Percentiles rank a stretch among this genome's conserved stretches.
Conservation (phyloP, 2,888 invertebrate species). For the Timema cristinae region DNA sequence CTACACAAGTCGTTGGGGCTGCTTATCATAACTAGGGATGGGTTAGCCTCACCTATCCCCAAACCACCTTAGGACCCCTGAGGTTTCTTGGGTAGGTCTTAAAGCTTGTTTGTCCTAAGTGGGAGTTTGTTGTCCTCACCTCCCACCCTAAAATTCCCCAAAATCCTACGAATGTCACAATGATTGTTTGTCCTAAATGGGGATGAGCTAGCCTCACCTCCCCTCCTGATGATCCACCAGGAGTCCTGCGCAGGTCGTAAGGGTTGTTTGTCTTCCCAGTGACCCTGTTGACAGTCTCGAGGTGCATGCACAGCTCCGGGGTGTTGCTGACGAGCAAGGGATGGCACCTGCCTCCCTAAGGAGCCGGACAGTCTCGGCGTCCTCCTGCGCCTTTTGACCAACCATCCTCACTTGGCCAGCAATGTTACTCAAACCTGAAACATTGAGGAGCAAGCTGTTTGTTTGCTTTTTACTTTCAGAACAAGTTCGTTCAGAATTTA, state of each 20-base stretch:
- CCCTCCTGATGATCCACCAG: constrained; percentile 63
- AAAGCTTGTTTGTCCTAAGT: too few species aligned
- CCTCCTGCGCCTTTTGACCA: constrained; percentile 46
- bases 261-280: constrained; percentile 61
- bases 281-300: constrained; percentile 50
- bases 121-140: too few species aligned
- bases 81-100: too few species aligned
- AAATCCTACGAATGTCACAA: background rate
- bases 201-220: constrained; percentile 43
- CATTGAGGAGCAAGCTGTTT: background rate
- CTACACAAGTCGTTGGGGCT: too few species aligned
- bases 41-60: too few species aligned
- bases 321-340: constrained; percentile 58
- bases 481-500: too few species aligned
- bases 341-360: constrained; percentile 57
- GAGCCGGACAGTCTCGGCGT: constrained; percentile 50
- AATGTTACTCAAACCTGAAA: constrained; percentile 22
- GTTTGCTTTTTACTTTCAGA: too few species aligned
- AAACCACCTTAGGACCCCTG: too few species aligned
- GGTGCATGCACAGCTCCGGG: constrained; percentile 45
- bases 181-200: background rate
- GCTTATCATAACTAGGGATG: too few species aligned
- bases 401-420: constrained; percentile 39
- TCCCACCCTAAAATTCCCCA: too few species aligned
- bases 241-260: constrained; percentile 54